A percentile compares a stretch with the other conserved stretches of the same genome.
Evolutionary conservation across 2,888 invertebrate species (phyloP).

Genomic region (Anticlea derivata): DNA sequence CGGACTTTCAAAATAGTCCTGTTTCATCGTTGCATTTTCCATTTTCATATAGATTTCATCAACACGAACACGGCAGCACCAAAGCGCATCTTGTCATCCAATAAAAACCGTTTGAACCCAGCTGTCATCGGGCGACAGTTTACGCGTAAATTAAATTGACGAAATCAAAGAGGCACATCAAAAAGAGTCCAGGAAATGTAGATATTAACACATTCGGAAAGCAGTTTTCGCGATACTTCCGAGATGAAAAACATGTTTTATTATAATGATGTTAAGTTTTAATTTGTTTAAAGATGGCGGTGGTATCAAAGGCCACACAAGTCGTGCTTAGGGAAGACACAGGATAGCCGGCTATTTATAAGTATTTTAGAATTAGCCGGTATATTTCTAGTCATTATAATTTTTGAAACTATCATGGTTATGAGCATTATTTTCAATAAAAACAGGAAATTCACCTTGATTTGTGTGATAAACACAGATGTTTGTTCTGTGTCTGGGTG

Average conservation of each 20-base stretch:
- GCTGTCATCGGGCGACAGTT: conserved; percentile 40
- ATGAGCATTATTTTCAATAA: no score
- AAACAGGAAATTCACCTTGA: no score
- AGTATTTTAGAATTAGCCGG: not conserved
- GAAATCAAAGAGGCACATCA: conserved; percentile 50
- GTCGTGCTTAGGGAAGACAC: conserved; percentile 5
- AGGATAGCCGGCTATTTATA: not conserved
- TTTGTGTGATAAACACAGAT: no score
- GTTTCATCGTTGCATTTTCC: conserved; percentile 1
- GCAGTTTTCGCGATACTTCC: conserved; percentile 25
- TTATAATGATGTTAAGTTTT: conserved; percentile 20
- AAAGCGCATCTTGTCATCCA: conserved; percentile 13
- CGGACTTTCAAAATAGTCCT: not conserved
- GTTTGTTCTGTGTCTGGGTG: no score
- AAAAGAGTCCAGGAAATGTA: conserved; percentile 46
- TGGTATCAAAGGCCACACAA: conserved; percentile 29
- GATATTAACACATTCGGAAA: conserved; percentile 26
- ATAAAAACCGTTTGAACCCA: conserved; percentile 33
- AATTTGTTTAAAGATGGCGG: conserved; percentile 19
- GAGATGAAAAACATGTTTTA: conserved; percentile 18
- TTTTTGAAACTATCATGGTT: no score
- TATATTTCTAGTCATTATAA: no score
- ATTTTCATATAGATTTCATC: conserved; percentile 5
- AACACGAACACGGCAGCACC: conserved; percentile 10
- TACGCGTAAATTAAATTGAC: conserved; percentile 48